Conservation (phyloP, 2,113 vertebrate species). For the Sander lucioperca region DNA sequence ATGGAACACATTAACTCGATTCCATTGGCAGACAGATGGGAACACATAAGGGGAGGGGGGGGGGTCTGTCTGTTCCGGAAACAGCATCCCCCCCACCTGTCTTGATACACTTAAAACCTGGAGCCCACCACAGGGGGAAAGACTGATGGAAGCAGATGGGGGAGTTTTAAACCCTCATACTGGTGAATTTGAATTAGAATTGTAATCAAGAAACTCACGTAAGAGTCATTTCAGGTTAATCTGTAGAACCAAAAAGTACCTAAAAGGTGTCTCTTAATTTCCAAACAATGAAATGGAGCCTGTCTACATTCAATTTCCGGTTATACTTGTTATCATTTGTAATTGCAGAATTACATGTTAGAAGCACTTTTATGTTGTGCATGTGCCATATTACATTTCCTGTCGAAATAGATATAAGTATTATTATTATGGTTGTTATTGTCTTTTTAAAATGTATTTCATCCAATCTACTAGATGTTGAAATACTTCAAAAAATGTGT, state of each 20-base stretch:
- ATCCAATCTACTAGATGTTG: neutral
- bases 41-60: conserved; percentile 40
- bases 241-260: neutral
- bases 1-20: conserved; percentile 1
- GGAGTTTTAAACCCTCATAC: neutral
- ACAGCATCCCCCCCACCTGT: conserved; percentile 23
- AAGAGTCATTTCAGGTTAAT: neutral
- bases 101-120: conserved; percentile 54
- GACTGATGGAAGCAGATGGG: conserved; percentile 33
- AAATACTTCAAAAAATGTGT: neutral
- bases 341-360: neutral
- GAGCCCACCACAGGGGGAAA: conserved; percentile 48
- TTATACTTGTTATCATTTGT: neutral
- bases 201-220: neutral
- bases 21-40: conserved; percentile 67
- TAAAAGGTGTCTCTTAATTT: neutral
- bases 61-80: too few relatives aligned
- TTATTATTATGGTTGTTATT: too few relatives aligned
- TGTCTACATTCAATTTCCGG: neutral
- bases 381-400: too few relatives aligned
- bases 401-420: too few relatives aligned
- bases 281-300: neutral
- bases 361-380: neutral
- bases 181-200: neutral
- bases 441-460: neutral